Base-by-base conservation (phyloP, 2,797 vertebrate genomes). In the Glossophaga mutica region DNA sequence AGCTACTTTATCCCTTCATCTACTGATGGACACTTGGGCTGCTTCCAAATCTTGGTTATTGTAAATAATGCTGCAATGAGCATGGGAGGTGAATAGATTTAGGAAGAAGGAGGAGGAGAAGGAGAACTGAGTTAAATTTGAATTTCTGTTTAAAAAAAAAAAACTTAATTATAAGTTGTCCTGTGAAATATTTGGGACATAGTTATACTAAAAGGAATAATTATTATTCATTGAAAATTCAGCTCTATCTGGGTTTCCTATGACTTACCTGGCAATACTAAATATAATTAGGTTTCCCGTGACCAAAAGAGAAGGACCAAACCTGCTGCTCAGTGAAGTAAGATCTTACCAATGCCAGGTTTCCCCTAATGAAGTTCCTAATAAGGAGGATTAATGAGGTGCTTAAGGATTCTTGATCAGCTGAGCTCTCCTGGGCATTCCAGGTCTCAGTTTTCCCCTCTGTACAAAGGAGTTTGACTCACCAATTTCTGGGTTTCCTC, bases 121-220 rank as follows among this genome's bases (percentile, higher is more conserved):
- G 70, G 0, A 46, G 2, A 3, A 50, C 46, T 15, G 46, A 86
- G 11, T 82, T 91, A 82, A 67, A 82, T 73, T 85, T 93, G 59
- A 93, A 89, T 70, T 92, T 87, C 50, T 90, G 22, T 34, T 79
- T 81, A 22, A 52, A 48, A 85, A 73, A 97, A 39, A 94, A 52
- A 90, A 87, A 82, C 68, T 77, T 90, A 79, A 87, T 12, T 42
- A 34, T 67, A 90, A 76, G 15, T 68, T 84, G 15, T 59, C 48
- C 39, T 4, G 0, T 89, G 15, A 52, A 82, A 32, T 76, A 95
- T 76, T 81, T 77, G 55, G 62, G 62, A 79, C 57, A 91, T 39
- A 57, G 6, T 93, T 76, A 50, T 4, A 87, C 15, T 34, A 62
- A 78, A 78, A 89, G 37, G 26, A 71, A 32, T 52, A 59, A 37